These are phyloP conservation scores for Elephantulus edwardii DNA, from an alignment of 2,113 vertebrate genomes.

Conservation along the genomic window DNA sequence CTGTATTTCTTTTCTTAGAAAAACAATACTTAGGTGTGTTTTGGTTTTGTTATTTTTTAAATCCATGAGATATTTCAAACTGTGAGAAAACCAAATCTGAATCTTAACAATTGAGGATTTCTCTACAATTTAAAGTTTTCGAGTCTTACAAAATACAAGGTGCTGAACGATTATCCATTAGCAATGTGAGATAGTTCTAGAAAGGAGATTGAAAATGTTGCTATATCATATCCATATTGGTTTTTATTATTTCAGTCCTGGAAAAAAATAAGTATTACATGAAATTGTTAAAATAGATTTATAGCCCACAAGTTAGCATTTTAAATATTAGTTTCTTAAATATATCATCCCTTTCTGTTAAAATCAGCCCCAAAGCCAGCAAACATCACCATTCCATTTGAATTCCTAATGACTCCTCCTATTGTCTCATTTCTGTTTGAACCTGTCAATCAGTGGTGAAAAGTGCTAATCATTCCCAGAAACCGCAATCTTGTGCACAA, in stretches of 20 bases:
- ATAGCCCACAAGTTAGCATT: conserved; percentile 3
- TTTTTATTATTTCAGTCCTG: conserved; percentile 58
- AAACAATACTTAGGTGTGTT: conserved; percentile 34
- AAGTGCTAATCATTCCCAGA: conserved; percentile 88
- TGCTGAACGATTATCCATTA: background rate
- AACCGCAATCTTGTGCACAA: conserved; percentile 85
- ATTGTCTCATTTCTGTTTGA: conserved; percentile 87
- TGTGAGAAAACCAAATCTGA: conserved; percentile 53
- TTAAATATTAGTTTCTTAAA: conserved; percentile 28
- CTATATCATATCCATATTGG: background rate
- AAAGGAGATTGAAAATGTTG: conserved; percentile 47
- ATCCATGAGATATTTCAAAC: conserved; percentile 53
- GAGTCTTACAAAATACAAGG: conserved; percentile 38
- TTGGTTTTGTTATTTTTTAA: conserved; percentile 51
- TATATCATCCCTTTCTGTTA: conserved; percentile 74
- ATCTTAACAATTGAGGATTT: conserved; percentile 45
- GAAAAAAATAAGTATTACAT: conserved; percentile 10
- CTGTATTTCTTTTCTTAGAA: conserved; percentile 64
- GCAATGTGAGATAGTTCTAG: background rate
- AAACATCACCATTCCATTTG: conserved; percentile 85
- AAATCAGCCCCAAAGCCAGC: conserved; percentile 74
- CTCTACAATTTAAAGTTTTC: conserved; percentile 41
- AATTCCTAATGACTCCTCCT: conserved; percentile 87
- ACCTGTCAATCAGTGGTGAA: conserved; percentile 87
- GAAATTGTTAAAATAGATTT: conserved; percentile 44